These are phyloP conservation scores for Pachliopta kotzebuea DNA, from an alignment of 2,888 invertebrate genomes.

Conservation along the genomic window DNA sequence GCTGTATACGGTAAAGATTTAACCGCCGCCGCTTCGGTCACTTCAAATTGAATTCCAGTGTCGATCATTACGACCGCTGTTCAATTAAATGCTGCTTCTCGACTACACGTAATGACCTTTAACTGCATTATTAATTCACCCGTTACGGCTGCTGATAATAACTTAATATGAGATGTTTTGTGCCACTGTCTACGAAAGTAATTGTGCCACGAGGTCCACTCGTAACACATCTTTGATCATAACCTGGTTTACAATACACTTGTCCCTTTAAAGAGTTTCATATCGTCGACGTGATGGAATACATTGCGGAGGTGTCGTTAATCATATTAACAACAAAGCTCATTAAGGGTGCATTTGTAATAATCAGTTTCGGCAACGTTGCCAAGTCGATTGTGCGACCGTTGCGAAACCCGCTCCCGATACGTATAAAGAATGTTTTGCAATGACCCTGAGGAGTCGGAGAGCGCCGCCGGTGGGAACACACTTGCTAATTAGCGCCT, in stretches of 20 bases:
- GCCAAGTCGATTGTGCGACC: constrained; percentile 40
- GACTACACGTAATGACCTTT: constrained; percentile 34
- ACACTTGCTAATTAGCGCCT: constrained; percentile 63
- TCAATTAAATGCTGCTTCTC: constrained; percentile 4
- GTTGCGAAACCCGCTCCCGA: constrained; percentile 40
- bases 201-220: no score
- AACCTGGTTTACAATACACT: no score
- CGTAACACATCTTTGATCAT: no score
- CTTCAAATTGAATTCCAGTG: constrained; percentile 13
- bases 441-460: constrained; percentile 36
- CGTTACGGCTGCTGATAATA: constrained; percentile 37
- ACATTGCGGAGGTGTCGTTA: constrained; percentile 58
- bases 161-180: constrained; percentile 33
- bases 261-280: not conserved
- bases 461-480: constrained; percentile 45
- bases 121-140: constrained; percentile 36
- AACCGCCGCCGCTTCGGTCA: constrained; percentile 7
- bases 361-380: constrained; percentile 65
- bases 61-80: constrained; percentile 8
- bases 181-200: no score
- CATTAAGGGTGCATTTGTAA: constrained; percentile 74
- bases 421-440: constrained; percentile 46
- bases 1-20: constrained; percentile 5
- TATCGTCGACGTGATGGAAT: constrained; percentile 34
- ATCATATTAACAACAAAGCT: constrained; percentile 69